phyloP scores from a whole-genome alignment of 1,140 invertebrate species.

The Metaphire vulgaris region DNA sequence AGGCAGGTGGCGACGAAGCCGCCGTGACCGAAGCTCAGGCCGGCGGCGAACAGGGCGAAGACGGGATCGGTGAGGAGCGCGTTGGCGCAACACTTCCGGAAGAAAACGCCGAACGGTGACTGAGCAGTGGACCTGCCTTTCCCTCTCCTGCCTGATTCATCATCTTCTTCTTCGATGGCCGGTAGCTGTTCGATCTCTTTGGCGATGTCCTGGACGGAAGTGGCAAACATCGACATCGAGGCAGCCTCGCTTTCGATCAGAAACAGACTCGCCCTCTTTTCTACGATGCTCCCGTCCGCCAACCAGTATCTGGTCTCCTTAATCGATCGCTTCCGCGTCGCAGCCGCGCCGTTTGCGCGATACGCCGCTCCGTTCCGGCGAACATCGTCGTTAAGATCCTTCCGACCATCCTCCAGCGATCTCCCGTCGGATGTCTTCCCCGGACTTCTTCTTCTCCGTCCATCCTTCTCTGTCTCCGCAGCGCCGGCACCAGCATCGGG shows the following conservation, averaged over 20 bases:
- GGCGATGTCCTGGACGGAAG: background rate
- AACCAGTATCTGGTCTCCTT: background rate
- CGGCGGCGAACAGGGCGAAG: conserved; percentile 7
- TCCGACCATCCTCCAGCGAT: background rate
- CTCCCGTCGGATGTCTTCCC: background rate
- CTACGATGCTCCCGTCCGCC: background rate
- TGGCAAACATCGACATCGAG: background rate
- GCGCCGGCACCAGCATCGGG: background rate
- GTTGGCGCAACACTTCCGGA: background rate
- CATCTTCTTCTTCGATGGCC: background rate
- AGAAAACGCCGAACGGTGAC: background rate
- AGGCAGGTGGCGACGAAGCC: conserved; percentile 6
- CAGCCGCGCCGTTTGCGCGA: background rate
- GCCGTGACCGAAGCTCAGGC: background rate
- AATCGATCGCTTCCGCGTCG: background rate
- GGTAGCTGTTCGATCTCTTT: background rate
- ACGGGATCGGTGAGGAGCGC: background rate
- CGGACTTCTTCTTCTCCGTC: too few species aligned
- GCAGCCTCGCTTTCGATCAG: background rate
- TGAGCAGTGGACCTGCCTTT: background rate
- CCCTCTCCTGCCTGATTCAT: too few species aligned
- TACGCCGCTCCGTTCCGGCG: too few species aligned
- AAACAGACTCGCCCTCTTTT: background rate
- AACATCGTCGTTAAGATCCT: background rate
- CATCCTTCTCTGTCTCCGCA: background rate